phyloP scores from a whole-genome alignment of 2,888 invertebrate genomes.

The Xanthia icteritia region DNA sequence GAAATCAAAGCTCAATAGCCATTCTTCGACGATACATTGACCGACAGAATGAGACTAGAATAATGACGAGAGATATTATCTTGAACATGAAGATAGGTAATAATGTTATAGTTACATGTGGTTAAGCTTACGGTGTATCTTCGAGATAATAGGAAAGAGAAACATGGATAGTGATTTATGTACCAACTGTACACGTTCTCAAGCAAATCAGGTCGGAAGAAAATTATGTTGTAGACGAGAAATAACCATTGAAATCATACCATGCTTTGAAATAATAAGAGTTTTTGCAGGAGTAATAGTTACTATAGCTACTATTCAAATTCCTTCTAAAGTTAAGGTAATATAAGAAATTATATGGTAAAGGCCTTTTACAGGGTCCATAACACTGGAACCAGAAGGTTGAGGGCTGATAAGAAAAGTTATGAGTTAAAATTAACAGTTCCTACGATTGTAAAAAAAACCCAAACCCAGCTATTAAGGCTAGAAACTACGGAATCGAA shows the following conservation, averaged over 20 bases:
- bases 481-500: background rate
- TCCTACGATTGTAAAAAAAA: background rate
- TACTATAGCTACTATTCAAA: background rate
- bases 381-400: too few relatives aligned
- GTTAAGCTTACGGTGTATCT: constrained; percentile 55
- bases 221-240: constrained; percentile 35
- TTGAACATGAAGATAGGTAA: constrained; percentile 48
- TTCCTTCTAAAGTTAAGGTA: background rate
- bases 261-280: constrained; percentile 6
- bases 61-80: constrained; percentile 52
- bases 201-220: constrained; percentile 45
- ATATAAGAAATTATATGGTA: background rate
- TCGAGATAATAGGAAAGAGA: constrained; percentile 51
- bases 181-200: constrained; percentile 42
- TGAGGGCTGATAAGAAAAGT: background rate
- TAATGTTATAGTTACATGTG: constrained; percentile 57
- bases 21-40: constrained; percentile 33
- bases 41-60: constrained; percentile 41
- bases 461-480: background rate
- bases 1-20: constrained; percentile 13
- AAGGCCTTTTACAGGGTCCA: background rate
- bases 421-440: background rate
- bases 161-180: constrained; percentile 52
- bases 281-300: constrained; percentile 2
- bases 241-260: constrained; percentile 25